Evolutionary conservation across 2,888 invertebrate genomes (phyloP).

Genomic region (Lepidocyrtinus sp.): DNA sequence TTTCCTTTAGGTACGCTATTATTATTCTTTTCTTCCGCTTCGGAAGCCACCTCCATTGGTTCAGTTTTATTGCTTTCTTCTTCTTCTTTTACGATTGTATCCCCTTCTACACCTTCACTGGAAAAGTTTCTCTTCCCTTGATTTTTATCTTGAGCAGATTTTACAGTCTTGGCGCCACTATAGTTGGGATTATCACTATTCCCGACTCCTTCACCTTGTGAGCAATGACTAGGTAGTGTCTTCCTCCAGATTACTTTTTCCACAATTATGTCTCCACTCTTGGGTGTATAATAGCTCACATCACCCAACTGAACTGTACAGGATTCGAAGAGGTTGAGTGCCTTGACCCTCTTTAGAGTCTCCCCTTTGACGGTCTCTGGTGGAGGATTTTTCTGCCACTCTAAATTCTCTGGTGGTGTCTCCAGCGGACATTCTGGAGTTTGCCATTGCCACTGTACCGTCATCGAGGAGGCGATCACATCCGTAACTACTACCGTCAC

Average conservation of each 20-base stretch:
- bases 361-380: conserved; percentile 81
- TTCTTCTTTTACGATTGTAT: too few relatives aligned
- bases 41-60: conserved; percentile 33
- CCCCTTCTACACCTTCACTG: not conserved
- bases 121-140: too few relatives aligned
- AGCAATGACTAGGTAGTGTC: conserved; percentile 70
- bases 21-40: conserved; percentile 45
- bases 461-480: conserved; percentile 85
- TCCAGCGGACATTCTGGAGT: conserved; percentile 70
- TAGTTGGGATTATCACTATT: not conserved
- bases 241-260: conserved; percentile 84
- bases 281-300: conserved; percentile 86
- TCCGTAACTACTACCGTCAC: conserved; percentile 85
- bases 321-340: conserved; percentile 89
- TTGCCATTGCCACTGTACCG: conserved; percentile 89
- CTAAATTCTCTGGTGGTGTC: conserved; percentile 53
- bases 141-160: not conserved
- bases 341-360: conserved; percentile 84
- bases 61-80: conserved; percentile 9
- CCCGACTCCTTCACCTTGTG: not conserved
- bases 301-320: conserved; percentile 93
- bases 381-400: conserved; percentile 76
- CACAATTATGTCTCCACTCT: conserved; percentile 82
- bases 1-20: conserved; percentile 52
- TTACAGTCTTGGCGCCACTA: not conserved